Conservation (phyloP, 2,888 invertebrate genomes). For the Leucophenga maculata region DNA sequence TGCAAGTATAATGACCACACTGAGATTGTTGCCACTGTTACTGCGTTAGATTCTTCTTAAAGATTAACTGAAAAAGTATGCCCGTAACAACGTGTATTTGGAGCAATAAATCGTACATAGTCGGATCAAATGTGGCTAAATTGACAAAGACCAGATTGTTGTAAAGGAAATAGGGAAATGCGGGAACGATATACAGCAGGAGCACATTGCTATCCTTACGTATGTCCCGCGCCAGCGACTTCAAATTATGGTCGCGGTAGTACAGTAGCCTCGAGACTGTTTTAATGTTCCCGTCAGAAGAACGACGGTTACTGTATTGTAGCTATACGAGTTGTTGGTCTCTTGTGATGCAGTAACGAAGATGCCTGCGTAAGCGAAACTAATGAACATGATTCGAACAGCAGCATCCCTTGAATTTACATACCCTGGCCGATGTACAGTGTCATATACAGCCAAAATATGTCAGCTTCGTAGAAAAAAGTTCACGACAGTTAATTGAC, state of each 20-base stretch:
- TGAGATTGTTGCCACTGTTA: conserved; percentile 87
- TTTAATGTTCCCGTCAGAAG: conserved; percentile 90
- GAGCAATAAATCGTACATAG: conserved; percentile 91
- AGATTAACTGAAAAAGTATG: conserved; percentile 87
- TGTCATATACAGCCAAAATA: conserved; percentile 88
- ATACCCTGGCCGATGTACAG: conserved; percentile 94
- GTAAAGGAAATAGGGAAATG: conserved; percentile 92
- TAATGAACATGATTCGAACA: background rate
- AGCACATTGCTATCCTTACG: conserved; percentile 79
- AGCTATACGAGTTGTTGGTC: conserved; percentile 84
- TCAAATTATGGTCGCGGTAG: conserved; percentile 76
- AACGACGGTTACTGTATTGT: conserved; percentile 91
- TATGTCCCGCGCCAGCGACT: conserved; percentile 67
- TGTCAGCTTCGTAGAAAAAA: conserved; percentile 90
- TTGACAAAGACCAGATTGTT: conserved; percentile 95
- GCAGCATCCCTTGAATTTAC: conserved; percentile 43
- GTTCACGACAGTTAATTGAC: conserved; percentile 75
- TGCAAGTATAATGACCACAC: conserved; percentile 79
- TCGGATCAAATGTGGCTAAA: conserved; percentile 92
- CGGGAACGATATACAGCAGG: conserved; percentile 89
- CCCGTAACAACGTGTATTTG: conserved; percentile 96
- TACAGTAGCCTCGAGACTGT: conserved; percentile 83
- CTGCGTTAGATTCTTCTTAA: conserved; percentile 83
- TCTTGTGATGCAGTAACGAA: conserved; percentile 92
- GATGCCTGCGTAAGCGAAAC: conserved; percentile 78